Conservation (phyloP, 2,113 vertebrate genomes). For the Orthonyx spaldingii region DNA sequence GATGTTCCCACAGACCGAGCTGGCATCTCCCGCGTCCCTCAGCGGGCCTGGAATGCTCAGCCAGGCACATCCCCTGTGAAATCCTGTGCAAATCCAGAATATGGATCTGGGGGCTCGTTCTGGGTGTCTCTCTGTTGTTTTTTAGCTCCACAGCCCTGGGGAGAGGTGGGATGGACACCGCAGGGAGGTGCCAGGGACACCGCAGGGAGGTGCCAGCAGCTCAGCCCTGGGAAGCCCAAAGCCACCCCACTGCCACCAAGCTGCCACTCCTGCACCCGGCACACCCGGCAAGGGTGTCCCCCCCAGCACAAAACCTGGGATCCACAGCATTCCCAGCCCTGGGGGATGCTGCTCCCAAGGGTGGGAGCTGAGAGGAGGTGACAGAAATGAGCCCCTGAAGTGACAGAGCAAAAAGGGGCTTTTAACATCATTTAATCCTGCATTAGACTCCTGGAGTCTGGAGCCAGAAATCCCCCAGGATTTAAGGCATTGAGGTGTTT, state of each 20-base stretch:
- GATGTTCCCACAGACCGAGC: background rate
- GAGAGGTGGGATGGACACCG: background rate
- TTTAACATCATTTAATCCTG: background rate
- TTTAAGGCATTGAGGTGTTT: fast-evolving
- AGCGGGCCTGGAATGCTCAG: fast-evolving
- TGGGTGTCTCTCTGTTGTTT: fast-evolving
- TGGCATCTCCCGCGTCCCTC: background rate
- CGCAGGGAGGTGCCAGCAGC: background rate
- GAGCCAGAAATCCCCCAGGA: background rate
- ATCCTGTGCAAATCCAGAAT: background rate
- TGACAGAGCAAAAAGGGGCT: fast-evolving
- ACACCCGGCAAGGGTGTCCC: too few species aligned
- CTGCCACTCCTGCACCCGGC: background rate
- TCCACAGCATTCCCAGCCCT: background rate
- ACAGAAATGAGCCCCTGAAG: background rate
- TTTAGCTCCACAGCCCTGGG: background rate
- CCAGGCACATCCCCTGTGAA: background rate
- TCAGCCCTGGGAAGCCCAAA: background rate
- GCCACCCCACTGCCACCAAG: background rate
- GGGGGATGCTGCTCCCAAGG: background rate
- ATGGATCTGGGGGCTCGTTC: background rate
- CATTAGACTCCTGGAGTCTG: background rate
- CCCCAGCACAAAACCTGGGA: fast-evolving
- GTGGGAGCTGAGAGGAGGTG: background rate
- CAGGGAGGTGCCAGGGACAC: background rate